Percentiles rank a stretch among this genome's conserved stretches.
Conservation (phyloP, 2,797 vertebrate species). For the Myripristis jacobus region DNA sequence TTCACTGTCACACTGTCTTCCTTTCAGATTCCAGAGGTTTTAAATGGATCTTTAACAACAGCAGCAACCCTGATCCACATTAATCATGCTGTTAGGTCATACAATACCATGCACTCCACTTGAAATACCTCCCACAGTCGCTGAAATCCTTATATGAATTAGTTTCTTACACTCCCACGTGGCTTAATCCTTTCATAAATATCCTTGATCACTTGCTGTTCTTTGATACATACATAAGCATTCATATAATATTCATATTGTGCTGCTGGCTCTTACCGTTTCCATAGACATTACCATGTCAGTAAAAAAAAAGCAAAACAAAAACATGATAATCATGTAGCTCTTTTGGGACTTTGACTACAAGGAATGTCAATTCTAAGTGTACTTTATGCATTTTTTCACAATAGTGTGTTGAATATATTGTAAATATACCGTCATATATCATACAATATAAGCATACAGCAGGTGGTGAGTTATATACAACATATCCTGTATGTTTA, state of each 20-base stretch:
- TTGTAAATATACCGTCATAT: slow-evolving; percentile 78
- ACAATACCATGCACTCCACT: slow-evolving; percentile 47
- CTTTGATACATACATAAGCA: slow-evolving; percentile 61
- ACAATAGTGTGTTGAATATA: slow-evolving; percentile 72
- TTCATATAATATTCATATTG: slow-evolving; percentile 67
- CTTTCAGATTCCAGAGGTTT: slow-evolving; percentile 36
- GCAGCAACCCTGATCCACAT: slow-evolving; percentile 39
- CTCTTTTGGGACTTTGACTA: slow-evolving; percentile 48
- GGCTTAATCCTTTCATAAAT: slow-evolving; percentile 36
- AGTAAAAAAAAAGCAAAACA: slow-evolving; percentile 42
- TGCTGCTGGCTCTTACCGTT: slow-evolving; percentile 60
- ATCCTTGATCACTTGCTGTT: slow-evolving; percentile 49
- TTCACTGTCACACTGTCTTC: not conserved
- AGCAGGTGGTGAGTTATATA: slow-evolving; percentile 68
- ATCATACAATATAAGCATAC: slow-evolving; percentile 77
- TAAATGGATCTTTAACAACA: slow-evolving; percentile 41
- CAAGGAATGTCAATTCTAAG: slow-evolving; percentile 45
- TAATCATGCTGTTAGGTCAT: slow-evolving; percentile 52
- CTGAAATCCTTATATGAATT: slow-evolving; percentile 21
- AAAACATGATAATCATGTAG: slow-evolving; percentile 56
- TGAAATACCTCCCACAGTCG: slow-evolving; percentile 28
- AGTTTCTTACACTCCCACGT: not conserved
- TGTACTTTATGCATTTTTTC: slow-evolving; percentile 66
- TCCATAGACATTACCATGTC: slow-evolving; percentile 29
- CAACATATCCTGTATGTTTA: slow-evolving; percentile 73